Conservation (phyloP, 2,797 vertebrate genomes). For the Epinephelus awoara region DNA sequence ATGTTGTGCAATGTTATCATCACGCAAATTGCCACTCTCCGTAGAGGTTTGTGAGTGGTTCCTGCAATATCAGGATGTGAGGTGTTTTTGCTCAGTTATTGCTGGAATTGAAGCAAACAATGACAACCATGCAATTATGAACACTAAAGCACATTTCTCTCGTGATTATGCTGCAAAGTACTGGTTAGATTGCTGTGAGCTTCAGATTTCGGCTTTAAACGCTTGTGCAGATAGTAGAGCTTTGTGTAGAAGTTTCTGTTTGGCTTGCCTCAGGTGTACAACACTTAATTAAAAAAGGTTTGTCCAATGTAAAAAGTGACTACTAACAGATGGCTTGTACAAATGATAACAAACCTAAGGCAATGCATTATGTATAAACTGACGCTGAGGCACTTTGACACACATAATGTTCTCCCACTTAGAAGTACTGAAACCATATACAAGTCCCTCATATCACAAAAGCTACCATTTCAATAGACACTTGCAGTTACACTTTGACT, state of each 20-base stretch:
- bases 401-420: constrained; percentile 4
- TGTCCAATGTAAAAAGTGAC: constrained; percentile 20
- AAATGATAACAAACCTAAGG: constrained; percentile 19
- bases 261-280: constrained; percentile 36
- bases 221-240: not conserved
- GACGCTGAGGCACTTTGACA: constrained; percentile 18
- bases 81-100: not conserved
- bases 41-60: not conserved
- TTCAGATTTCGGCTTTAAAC: constrained; percentile 18
- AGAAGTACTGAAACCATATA: not conserved
- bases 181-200: not conserved
- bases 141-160: not conserved
- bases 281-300: constrained; percentile 26
- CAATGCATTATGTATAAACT: constrained; percentile 23
- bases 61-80: not conserved
- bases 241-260: constrained; percentile 3
- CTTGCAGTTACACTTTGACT: not conserved
- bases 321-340: constrained; percentile 28
- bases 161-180: not conserved
- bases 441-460: constrained; percentile 17
- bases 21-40: not conserved
- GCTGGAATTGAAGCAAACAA: constrained; percentile 2
- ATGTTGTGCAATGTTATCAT: not conserved
- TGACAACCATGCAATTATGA: not conserved
- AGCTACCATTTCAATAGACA: constrained; percentile 6